Evolutionary conservation across 2,797 vertebrate genomes (phyloP).

Genomic region (Iguana delicatissima): DNA sequence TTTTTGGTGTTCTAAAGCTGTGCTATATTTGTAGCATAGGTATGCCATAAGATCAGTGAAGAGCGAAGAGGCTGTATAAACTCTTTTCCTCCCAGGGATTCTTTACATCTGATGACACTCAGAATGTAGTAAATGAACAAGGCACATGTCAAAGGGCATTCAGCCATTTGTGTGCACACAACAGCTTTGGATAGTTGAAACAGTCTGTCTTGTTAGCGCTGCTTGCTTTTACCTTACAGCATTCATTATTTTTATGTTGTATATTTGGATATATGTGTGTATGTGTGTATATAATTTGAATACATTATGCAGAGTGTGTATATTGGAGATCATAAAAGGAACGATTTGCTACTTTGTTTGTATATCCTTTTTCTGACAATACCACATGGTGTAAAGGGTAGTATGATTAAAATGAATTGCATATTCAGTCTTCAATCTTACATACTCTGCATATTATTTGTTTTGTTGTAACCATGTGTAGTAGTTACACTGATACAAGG

Average conservation of each 20-base stretch:
- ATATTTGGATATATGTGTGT: conserved; percentile 66
- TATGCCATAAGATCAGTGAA: not conserved
- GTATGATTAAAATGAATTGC: conserved; percentile 18
- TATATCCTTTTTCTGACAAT: conserved; percentile 40
- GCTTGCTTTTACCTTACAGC: conserved; percentile 75
- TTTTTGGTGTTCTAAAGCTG: not conserved
- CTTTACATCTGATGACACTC: not conserved
- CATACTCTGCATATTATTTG: conserved; percentile 81
- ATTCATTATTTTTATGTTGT: conserved; percentile 79
- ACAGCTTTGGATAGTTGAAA: conserved; percentile 56
- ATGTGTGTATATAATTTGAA: conserved; percentile 76
- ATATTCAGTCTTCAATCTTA: conserved; percentile 76
- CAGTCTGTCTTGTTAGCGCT: conserved; percentile 58
- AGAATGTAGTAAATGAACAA: not conserved
- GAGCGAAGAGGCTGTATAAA: conserved; percentile 18
- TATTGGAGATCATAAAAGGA: conserved; percentile 78
- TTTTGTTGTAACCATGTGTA: conserved; percentile 77
- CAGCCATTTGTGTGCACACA: conserved; percentile 41
- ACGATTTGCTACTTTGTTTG: conserved; percentile 56
- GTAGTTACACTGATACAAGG: conserved; percentile 61
- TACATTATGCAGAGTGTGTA: conserved; percentile 81
- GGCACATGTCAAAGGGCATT: conserved; percentile 34
- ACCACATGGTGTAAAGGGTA: conserved; percentile 31
- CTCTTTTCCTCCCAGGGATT: conserved; percentile 33
- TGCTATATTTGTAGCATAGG: not conserved